phyloP scores from a whole-genome alignment of 2,888 invertebrate species.

The Scaptomyza caliginosa region DNA sequence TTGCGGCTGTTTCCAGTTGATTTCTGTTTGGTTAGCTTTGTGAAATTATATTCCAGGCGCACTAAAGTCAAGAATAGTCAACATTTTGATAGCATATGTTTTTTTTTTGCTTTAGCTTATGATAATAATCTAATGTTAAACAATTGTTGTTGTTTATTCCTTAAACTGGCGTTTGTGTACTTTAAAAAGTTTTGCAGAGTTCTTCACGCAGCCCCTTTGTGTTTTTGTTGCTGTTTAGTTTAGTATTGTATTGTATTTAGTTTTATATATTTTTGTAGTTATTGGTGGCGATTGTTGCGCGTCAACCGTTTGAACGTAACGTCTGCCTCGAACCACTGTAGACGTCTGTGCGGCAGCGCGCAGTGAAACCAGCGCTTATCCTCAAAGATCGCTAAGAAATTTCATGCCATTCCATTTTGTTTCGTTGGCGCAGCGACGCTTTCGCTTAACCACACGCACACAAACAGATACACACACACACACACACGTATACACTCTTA shows the following conservation, averaged over 20 bases:
- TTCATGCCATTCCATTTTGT: slow-evolving; percentile 78
- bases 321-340: slow-evolving; percentile 81
- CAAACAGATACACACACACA: slow-evolving; percentile 26
- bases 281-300: slow-evolving; percentile 67
- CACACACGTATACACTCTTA: slow-evolving; percentile 15
- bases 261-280: no score
- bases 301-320: slow-evolving; percentile 77
- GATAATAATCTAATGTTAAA: not conserved
- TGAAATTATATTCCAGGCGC: slow-evolving; percentile 48
- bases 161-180: slow-evolving; percentile 3
- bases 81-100: slow-evolving; percentile 57
- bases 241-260: no score
- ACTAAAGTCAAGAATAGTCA: slow-evolving; percentile 61
- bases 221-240: slow-evolving; percentile 14
- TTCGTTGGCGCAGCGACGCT: slow-evolving; percentile 64
- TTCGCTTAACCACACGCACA: slow-evolving; percentile 58
- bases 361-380: slow-evolving; percentile 82
- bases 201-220: slow-evolving; percentile 29
- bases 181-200: slow-evolving; percentile 11
- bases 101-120: slow-evolving; percentile 1
- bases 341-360: slow-evolving; percentile 82
- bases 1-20: slow-evolving; percentile 1
- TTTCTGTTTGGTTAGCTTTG: slow-evolving; percentile 8
- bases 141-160: not conserved
- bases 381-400: slow-evolving; percentile 81